phyloP scores from a whole-genome alignment of 2,113 vertebrate genomes.

The Poecilia latipinna region DNA sequence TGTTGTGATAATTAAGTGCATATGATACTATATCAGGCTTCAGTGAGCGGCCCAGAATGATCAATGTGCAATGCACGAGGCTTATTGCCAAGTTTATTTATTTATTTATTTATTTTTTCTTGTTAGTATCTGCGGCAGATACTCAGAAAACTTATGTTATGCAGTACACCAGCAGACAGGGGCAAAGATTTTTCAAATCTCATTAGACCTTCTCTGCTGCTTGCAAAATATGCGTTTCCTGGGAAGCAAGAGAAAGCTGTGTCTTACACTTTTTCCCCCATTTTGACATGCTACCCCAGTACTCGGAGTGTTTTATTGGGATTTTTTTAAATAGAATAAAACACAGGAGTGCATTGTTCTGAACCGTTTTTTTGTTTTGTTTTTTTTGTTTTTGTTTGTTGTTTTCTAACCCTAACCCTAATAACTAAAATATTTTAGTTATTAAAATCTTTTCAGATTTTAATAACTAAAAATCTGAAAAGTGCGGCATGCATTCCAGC shows the following conservation, averaged over 20 bases:
- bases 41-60: slow-evolving; percentile 5
- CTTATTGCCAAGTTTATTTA: background rate
- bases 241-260: slow-evolving; percentile 30
- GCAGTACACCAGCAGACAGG: slow-evolving; percentile 19
- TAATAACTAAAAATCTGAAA: background rate
- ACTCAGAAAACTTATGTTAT: slow-evolving; percentile 44
- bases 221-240: slow-evolving; percentile 53
- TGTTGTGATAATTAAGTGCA: slow-evolving; percentile 26
- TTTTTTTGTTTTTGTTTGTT: no score
- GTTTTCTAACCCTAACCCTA: no score
- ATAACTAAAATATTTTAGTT: no score
- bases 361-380: background rate
- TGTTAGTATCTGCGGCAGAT: background rate
- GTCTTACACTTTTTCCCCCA: no score
- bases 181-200: slow-evolving; percentile 41
- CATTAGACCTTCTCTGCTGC: slow-evolving; percentile 32
- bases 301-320: background rate
- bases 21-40: slow-evolving; percentile 26
- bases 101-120: background rate
- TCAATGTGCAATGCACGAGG: background rate
- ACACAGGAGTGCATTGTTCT: background rate
- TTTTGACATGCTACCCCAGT: background rate
- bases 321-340: background rate
- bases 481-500: no score
- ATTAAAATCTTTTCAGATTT: no score